phyloP scores from a whole-genome alignment of 2,888 invertebrate species.

The Calliphora vomitoria region DNA sequence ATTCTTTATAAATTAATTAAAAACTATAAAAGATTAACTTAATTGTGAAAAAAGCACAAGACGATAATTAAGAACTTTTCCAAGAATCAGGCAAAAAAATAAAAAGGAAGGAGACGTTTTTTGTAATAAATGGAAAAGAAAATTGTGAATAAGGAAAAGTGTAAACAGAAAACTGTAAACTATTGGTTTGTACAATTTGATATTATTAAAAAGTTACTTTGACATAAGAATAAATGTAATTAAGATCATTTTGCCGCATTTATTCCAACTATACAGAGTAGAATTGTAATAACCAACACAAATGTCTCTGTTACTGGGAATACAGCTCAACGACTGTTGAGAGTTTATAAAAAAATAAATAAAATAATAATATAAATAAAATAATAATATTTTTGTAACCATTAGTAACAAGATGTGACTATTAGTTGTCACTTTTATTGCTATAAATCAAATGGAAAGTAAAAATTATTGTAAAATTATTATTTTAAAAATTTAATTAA shows the following conservation, averaged over 20 bases:
- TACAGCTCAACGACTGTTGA: neutral
- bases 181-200: slow-evolving; percentile 51
- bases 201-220: slow-evolving; percentile 51
- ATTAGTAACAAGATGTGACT: neutral
- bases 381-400: too few relatives aligned
- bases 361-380: too few relatives aligned
- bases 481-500: neutral
- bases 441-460: neutral
- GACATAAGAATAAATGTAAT: slow-evolving; percentile 56
- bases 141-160: neutral
- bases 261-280: neutral
- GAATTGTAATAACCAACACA: neutral
- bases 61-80: neutral
- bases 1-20: slow-evolving; percentile 7
- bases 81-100: neutral
- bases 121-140: neutral
- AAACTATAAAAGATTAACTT: slow-evolving; percentile 3
- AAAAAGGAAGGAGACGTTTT: too few relatives aligned
- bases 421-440: neutral
- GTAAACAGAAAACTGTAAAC: slow-evolving; percentile 23
- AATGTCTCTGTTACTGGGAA: neutral
- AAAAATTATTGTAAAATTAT: neutral
- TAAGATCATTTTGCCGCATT: slow-evolving; percentile 17
- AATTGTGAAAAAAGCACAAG: neutral
- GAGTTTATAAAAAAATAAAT: neutral